Evolutionary conservation across 1,140 invertebrate genomes (phyloP).

Genomic region (Elysia chlorotica): DNA sequence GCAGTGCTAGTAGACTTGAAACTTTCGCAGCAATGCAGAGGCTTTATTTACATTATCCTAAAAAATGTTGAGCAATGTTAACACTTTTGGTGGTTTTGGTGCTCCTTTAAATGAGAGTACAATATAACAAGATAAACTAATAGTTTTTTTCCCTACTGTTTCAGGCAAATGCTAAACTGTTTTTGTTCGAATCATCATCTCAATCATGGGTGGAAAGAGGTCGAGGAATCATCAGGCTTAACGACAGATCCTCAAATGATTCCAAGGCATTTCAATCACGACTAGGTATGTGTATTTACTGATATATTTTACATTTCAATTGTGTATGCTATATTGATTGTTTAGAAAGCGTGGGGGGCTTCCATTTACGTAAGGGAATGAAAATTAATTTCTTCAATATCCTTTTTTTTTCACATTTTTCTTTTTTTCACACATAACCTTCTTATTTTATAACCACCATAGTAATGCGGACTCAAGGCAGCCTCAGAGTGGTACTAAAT

Average conservation of each 20-base stretch:
- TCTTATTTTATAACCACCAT: too few species aligned
- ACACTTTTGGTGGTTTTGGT: too few species aligned
- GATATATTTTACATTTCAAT: not conserved
- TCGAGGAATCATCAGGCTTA: constrained; percentile 83
- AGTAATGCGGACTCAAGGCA: constrained; percentile 86
- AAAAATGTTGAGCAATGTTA: too few species aligned
- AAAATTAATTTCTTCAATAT: too few species aligned
- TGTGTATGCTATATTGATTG: not conserved
- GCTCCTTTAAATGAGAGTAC: too few species aligned
- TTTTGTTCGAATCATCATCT: constrained; percentile 78
- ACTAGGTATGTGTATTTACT: constrained; percentile 43
- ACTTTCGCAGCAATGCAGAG: too few species aligned
- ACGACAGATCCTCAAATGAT: constrained; percentile 62
- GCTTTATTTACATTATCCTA: too few species aligned
- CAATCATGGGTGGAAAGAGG: constrained; percentile 88
- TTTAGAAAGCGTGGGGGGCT: not conserved
- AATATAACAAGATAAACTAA: too few species aligned
- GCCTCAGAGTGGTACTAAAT: constrained; percentile 86
- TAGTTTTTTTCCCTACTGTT: too few species aligned
- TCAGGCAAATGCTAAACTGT: constrained; percentile 87
- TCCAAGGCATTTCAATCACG: constrained; percentile 54
- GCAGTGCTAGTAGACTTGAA: too few species aligned
- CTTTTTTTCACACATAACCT: too few species aligned
- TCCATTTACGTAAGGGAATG: not conserved
- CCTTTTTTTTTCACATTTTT: too few species aligned